Percentiles rank a stretch among this genome's conserved stretches.
Evolutionary conservation across 30 jellyfish, hydroid and myxozoan genomes (phyloP).

Genomic region (Chironex yamaguchii): DNA sequence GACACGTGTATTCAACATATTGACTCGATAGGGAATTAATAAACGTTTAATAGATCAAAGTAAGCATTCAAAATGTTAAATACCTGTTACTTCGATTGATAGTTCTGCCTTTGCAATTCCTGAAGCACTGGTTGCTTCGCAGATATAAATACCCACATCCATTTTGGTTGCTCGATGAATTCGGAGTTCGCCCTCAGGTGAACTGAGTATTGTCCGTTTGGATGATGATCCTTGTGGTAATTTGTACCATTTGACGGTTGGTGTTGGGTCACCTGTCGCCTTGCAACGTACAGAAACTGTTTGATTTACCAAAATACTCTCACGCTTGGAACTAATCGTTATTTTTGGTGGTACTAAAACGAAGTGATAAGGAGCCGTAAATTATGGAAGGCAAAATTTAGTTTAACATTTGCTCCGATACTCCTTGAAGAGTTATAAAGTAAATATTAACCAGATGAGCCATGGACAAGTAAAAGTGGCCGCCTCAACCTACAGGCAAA

Average conservation of each 20-base stretch:
- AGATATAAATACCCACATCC: slow-evolving; percentile 82
- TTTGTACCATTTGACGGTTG: slow-evolving; percentile 83
- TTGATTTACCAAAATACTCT: slow-evolving; percentile 70
- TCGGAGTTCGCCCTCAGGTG: slow-evolving; percentile 72
- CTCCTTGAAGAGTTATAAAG: too few species aligned
- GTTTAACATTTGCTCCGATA: neutral
- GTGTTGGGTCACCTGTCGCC: slow-evolving; percentile 96
- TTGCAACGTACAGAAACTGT: slow-evolving; percentile 80
- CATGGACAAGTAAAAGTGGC: too few species aligned
- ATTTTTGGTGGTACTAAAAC: slow-evolving; percentile 85
- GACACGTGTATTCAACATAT: too few species aligned
- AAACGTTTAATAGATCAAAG: too few species aligned
- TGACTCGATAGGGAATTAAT: too few species aligned
- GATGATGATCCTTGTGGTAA: slow-evolving; percentile 23
- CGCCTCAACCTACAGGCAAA: too few species aligned
- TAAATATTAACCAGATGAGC: too few species aligned
- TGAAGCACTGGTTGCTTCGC: slow-evolving; percentile 85
- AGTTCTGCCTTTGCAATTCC: slow-evolving; percentile 69
- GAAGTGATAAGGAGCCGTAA: neutral
- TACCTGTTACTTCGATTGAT: slow-evolving; percentile 83
- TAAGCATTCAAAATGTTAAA: too few species aligned
- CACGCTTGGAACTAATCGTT: slow-evolving; percentile 53
- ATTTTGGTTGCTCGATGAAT: slow-evolving; percentile 64
- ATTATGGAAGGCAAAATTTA: too few species aligned
- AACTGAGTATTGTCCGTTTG: slow-evolving; percentile 33